Evolutionary conservation across 2,888 invertebrate genomes (phyloP).

Genomic region (Chironomus riparius): DNA sequence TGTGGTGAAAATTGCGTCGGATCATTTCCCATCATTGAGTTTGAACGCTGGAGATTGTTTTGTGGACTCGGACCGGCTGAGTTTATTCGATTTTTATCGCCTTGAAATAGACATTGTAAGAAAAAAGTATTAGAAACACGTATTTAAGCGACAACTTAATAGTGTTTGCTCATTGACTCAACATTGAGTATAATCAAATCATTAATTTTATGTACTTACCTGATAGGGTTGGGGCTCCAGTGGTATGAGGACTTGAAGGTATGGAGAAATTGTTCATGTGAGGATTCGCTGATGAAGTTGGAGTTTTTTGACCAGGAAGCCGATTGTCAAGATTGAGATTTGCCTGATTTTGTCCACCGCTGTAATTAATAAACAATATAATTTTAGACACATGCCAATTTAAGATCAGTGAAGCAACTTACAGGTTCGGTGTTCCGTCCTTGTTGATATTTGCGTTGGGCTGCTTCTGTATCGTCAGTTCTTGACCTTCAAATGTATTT

Average conservation of each 20-base stretch:
- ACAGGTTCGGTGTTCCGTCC: constrained; percentile 54
- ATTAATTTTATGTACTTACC: constrained; percentile 13
- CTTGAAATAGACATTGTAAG: constrained; percentile 31
- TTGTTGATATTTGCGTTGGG: constrained; percentile 76
- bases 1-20: constrained; percentile 33
- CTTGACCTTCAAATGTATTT: constrained; percentile 93
- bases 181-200: neutral
- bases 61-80: constrained; percentile 37
- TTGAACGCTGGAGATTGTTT: constrained; percentile 29
- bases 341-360: constrained; percentile 31
- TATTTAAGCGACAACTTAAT: no score
- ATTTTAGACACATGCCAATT: no score
- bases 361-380: constrained; percentile 30
- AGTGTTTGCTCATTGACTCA: neutral
- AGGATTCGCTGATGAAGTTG: constrained; percentile 19
- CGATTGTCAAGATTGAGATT: constrained; percentile 35
- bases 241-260: constrained; percentile 44
- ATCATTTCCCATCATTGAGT: constrained; percentile 29
- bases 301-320: constrained; percentile 36
- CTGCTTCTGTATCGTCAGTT: constrained; percentile 91
- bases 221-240: constrained; percentile 30
- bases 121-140: constrained; percentile 21
- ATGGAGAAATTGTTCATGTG: constrained; percentile 39
- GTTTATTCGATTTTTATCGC: constrained; percentile 42
- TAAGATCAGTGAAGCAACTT: no score